Evolutionary conservation across 2,797 vertebrate species (phyloP).

Genomic region (Menidia menidia): DNA sequence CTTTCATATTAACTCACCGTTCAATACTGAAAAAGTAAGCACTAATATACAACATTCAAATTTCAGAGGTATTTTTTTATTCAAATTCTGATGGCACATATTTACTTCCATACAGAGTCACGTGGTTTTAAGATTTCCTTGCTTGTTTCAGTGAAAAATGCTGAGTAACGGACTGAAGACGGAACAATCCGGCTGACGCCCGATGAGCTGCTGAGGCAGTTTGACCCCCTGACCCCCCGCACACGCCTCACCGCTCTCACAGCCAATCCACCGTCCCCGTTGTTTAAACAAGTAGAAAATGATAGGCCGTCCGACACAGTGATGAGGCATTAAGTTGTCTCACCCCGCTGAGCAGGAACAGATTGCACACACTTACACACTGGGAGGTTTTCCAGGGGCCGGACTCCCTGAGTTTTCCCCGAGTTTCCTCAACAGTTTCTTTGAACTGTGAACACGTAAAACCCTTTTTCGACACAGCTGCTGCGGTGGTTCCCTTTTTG

Average conservation of each 20-base stretch:
- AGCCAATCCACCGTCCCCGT: slow-evolving; percentile 15
- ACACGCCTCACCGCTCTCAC: slow-evolving; percentile 17
- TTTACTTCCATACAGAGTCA: too few species aligned
- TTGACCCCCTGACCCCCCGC: slow-evolving; percentile 33
- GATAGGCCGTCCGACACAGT: slow-evolving; percentile 18
- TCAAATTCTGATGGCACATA: too few species aligned
- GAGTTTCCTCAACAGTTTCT: slow-evolving; percentile 26
- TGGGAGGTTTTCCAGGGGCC: background rate
- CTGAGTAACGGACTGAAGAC: background rate
- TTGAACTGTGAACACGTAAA: slow-evolving; percentile 3
- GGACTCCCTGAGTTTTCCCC: slow-evolving; percentile 45
- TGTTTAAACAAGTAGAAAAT: slow-evolving; percentile 44
- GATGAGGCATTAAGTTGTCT: slow-evolving; percentile 36
- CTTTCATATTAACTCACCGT: too few species aligned
- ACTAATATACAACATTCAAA: too few species aligned
- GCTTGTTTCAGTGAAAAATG: background rate
- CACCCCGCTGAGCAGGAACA: slow-evolving; percentile 30
- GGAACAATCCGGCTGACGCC: slow-evolving; percentile 3
- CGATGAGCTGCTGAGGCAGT: background rate
- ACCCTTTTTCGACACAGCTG: slow-evolving; percentile 22
- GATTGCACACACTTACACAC: slow-evolving; percentile 12
- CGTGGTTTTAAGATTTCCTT: too few species aligned
- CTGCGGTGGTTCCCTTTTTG: slow-evolving; percentile 9
- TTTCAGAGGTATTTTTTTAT: too few species aligned
- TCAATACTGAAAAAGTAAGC: too few species aligned